Percentiles rank a stretch among this genome's conserved stretches.
phyloP scores from a whole-genome alignment of 1,140 invertebrate species.

The Lamellibrachia luymesi region DNA sequence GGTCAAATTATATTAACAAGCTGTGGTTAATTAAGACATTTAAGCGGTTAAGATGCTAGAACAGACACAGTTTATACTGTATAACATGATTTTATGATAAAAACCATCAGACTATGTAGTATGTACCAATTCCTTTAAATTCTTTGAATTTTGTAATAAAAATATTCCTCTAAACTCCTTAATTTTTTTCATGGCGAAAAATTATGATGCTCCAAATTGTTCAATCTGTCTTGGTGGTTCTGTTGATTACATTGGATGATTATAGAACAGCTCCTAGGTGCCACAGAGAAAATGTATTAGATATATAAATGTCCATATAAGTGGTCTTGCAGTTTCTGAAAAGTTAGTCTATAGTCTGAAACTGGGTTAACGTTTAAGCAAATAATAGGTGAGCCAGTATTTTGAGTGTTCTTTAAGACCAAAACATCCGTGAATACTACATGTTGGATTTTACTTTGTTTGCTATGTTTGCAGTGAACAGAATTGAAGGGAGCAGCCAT shows the following conservation, averaged over 20 bases:
- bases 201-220: background rate
- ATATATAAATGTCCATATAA: background rate
- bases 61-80: too few species aligned
- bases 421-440: background rate
- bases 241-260: too few species aligned
- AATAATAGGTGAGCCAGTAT: background rate
- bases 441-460: background rate
- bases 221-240: background rate
- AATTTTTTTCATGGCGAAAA: too few species aligned
- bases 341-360: background rate
- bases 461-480: background rate
- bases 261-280: background rate
- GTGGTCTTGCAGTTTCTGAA: background rate
- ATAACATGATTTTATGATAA: too few species aligned
- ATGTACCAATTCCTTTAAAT: too few species aligned
- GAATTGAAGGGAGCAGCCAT: background rate
- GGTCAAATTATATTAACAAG: too few species aligned
- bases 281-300: background rate
- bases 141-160: too few species aligned
- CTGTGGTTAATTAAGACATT: too few species aligned
- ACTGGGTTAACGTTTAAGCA: background rate
- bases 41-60: too few species aligned
- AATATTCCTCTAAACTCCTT: too few species aligned
- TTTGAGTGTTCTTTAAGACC: background rate
- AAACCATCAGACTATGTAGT: too few species aligned